phyloP scores from a whole-genome alignment of 2,797 vertebrate genomes.

The Neosilurus mollespiculum region DNA sequence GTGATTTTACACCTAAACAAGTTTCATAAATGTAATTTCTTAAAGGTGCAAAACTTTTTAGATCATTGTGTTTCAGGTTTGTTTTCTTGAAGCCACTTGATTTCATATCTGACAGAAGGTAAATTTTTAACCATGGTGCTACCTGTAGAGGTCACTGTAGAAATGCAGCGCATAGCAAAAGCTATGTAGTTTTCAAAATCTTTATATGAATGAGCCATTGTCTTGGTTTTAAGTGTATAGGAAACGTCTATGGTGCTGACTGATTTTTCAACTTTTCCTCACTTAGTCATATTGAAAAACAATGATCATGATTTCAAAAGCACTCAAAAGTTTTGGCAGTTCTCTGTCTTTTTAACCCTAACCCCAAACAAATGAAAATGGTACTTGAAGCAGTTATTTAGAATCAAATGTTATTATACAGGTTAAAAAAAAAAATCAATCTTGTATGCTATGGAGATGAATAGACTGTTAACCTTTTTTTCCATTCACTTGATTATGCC shows the following conservation, averaged over 20 bases:
- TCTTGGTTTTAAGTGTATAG: conserved; percentile 60
- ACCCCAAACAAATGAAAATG: conserved; percentile 58
- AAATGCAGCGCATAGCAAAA: conserved; percentile 54
- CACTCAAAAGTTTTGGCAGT: conserved; percentile 62
- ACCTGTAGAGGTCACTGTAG: conserved; percentile 73
- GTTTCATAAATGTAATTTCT: conserved; percentile 33
- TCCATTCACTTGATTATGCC: conserved; percentile 57
- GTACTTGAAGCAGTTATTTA: conserved; percentile 68
- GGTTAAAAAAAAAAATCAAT: conserved; percentile 58
- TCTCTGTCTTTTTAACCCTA: conserved; percentile 49
- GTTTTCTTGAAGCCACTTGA: conserved; percentile 45
- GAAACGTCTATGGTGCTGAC: conserved; percentile 75
- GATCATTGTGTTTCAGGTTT: conserved; percentile 19
- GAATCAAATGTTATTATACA: conserved; percentile 60
- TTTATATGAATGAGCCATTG: conserved; percentile 63
- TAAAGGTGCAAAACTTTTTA: conserved; percentile 14
- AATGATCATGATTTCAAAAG: conserved; percentile 58
- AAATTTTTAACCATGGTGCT: conserved; percentile 64
- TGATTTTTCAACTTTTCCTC: conserved; percentile 55
- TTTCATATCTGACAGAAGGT: conserved; percentile 36
- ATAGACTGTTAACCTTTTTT: conserved; percentile 72
- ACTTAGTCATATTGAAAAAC: conserved; percentile 33
- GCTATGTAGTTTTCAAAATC: conserved; percentile 58
- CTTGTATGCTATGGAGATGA: conserved; percentile 65
- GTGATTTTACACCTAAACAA: conserved; percentile 19